phyloP scores from a whole-genome alignment of 1,140 invertebrate genomes.

The Rhopalosiphum maidis region DNA sequence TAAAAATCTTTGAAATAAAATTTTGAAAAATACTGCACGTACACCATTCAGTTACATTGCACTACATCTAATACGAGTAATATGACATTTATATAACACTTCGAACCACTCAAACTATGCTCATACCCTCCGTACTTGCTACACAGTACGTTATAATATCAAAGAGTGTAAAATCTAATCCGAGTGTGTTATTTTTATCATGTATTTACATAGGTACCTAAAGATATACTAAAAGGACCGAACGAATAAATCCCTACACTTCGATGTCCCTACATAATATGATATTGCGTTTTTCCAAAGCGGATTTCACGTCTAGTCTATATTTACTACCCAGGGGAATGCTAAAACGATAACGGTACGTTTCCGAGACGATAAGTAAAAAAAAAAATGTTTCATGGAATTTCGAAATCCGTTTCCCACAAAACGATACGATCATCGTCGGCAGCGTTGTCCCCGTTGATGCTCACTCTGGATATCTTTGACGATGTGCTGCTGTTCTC shows the following conservation, averaged over 20 bases:
- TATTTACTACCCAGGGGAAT: background rate
- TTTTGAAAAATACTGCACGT: background rate
- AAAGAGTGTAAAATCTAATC: background rate
- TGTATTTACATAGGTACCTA: background rate
- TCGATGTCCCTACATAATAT: background rate
- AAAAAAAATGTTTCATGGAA: background rate
- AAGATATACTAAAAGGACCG: background rate
- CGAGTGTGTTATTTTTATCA: background rate
- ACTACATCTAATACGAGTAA: background rate
- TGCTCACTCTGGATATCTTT: conserved; percentile 67
- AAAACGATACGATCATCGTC: background rate
- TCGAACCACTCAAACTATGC: background rate
- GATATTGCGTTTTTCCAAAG: background rate
- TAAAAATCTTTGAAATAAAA: background rate
- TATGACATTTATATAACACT: background rate
- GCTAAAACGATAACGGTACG: background rate
- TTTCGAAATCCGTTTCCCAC: background rate
- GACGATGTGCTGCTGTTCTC: conserved; percentile 57
- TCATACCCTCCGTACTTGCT: background rate
- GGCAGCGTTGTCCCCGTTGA: background rate
- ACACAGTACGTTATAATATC: background rate
- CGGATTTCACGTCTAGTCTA: background rate
- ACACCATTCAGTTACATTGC: background rate
- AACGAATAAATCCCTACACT: background rate
- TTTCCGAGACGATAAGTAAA: background rate